These are phyloP conservation scores for Threskiornis aethiopicus DNA, from an alignment of 2,797 vertebrate species.

Conservation along the genomic window DNA sequence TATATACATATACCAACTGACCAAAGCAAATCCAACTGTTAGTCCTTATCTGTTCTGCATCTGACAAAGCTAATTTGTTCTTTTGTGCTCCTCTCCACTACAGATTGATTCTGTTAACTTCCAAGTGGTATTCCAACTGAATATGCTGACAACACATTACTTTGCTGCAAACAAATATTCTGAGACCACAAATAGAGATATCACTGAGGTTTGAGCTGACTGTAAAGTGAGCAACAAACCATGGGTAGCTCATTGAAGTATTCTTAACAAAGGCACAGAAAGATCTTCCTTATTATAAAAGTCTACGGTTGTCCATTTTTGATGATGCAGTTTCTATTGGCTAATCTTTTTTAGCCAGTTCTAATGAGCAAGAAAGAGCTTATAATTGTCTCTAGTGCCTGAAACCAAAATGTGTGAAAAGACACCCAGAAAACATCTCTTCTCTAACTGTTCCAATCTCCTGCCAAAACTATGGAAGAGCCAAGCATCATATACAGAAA, in stretches of 20 bases:
- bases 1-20: neutral
- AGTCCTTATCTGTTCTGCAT: neutral
- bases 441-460: neutral
- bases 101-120: neutral
- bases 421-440: neutral
- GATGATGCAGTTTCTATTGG: neutral
- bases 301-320: neutral
- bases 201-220: neutral
- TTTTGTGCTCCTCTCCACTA: neutral
- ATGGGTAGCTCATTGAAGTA: neutral
- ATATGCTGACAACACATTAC: neutral
- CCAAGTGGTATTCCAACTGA: neutral
- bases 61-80: neutral
- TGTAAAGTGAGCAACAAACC: neutral
- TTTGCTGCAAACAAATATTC: neutral
- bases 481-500: neutral
- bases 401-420: neutral
- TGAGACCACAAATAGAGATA: neutral
- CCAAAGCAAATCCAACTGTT: neutral
- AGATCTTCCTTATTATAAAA: neutral
- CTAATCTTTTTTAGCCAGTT: neutral
- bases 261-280: neutral
- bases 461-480: neutral
- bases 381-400: neutral
- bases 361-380: neutral